These are phyloP conservation scores for Drosophila quadrilineata DNA, from an alignment of 1,140 invertebrate genomes.

Conservation along the genomic window DNA sequence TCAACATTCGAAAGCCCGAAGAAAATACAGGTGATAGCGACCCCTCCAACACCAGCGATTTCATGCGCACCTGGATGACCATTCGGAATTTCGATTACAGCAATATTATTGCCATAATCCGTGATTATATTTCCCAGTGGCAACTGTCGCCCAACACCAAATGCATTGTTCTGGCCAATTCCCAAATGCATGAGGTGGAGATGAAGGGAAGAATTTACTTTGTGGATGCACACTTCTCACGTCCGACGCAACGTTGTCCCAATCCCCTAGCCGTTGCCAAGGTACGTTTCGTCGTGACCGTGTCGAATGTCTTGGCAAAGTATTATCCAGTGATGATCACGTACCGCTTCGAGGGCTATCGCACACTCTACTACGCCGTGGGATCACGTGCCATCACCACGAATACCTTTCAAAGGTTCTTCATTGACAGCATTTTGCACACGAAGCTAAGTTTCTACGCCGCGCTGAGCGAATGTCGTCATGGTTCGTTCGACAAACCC, in stretches of 20 bases:
- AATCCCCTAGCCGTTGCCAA: conserved; percentile 68
- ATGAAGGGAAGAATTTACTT: conserved; percentile 54
- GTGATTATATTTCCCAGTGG: conserved; percentile 56
- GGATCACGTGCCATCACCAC: conserved; percentile 35
- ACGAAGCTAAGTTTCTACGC: conserved; percentile 58
- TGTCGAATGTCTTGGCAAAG: conserved; percentile 41
- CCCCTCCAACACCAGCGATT: too few relatives aligned
- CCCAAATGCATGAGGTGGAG: conserved; percentile 30
- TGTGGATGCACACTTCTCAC: conserved; percentile 69
- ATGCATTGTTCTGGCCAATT: conserved; percentile 57
- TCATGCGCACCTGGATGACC: conserved; percentile 15
- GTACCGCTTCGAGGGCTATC: conserved; percentile 65
- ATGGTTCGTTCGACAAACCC: conserved; percentile 43
- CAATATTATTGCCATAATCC: conserved; percentile 45
- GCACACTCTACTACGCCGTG: conserved; percentile 58
- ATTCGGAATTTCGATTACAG: conserved; percentile 49
- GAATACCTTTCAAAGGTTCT: conserved; percentile 55
- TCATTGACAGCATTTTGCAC: conserved; percentile 65
- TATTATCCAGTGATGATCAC: conserved; percentile 68
- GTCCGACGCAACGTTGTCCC: conserved; percentile 59
- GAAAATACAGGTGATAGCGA: background rate
- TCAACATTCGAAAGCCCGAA: background rate
- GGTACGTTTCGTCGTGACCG: conserved; percentile 57
- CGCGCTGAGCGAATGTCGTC: conserved; percentile 53
- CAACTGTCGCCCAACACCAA: conserved; percentile 56